A percentile compares a stretch with the other conserved stretches of the same genome.
These are phyloP conservation scores for Cricetomys ansorgei DNA, from an alignment of 2,113 vertebrate genomes.

Conservation along the genomic window DNA sequence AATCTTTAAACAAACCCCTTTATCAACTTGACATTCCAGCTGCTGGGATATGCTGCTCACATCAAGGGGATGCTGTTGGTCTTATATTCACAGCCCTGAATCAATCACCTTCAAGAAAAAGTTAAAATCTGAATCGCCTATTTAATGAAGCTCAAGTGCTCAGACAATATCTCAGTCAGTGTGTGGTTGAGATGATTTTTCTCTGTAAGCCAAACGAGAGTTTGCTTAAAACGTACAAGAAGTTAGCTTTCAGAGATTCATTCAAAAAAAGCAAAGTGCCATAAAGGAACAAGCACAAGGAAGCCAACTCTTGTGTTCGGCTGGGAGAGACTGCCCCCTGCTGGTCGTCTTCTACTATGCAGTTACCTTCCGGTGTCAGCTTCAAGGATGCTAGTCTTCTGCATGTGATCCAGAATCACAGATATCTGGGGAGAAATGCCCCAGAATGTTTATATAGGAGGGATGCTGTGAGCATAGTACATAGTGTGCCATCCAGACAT, in stretches of 20 bases:
- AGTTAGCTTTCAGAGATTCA: conserved; percentile 38
- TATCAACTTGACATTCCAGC: background rate
- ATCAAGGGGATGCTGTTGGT: background rate
- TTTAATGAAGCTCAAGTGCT: background rate
- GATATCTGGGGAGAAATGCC: background rate
- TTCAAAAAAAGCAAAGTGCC: conserved; percentile 33
- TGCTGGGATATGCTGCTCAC: too few relatives aligned
- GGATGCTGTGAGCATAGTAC: background rate
- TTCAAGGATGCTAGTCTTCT: background rate
- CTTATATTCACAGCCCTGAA: background rate
- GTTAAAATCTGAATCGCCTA: background rate
- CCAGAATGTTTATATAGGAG: background rate
- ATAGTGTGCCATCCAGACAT: background rate
- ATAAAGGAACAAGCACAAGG: background rate
- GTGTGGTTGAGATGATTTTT: background rate
- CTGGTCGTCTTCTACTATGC: background rate
- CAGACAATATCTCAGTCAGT: background rate
- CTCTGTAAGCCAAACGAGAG: background rate
- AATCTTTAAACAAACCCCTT: background rate
- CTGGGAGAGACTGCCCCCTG: conserved; percentile 58
- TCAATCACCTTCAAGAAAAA: background rate
- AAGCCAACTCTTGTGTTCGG: background rate
- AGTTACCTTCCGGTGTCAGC: background rate
- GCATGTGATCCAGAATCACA: background rate
- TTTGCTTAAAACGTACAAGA: conserved; percentile 55